Percentiles rank a stretch among this genome's conserved stretches.
Conservation (phyloP, 2,113 vertebrate genomes). For the Gracilinanus agilis region DNA sequence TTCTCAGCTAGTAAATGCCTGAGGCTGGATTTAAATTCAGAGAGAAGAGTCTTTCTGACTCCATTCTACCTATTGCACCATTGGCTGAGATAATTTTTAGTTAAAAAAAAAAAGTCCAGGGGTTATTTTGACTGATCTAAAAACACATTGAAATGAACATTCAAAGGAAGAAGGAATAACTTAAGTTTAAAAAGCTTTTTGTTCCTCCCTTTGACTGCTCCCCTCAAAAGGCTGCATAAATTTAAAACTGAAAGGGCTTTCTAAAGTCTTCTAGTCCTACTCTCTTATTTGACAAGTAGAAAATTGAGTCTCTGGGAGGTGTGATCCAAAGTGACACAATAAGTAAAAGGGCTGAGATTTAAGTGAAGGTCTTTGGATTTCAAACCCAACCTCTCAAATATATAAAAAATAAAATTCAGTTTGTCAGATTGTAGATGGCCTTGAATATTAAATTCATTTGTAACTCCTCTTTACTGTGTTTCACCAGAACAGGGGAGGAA, state of each 20-base stretch:
- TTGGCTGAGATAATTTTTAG: slow-evolving; percentile 18
- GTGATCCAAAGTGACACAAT: not conserved
- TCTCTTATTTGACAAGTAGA: not conserved
- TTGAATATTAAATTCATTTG: not conserved
- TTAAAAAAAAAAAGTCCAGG: slow-evolving; percentile 41
- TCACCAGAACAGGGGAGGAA: not conserved
- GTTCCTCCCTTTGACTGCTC: not conserved
- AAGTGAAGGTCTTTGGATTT: not conserved
- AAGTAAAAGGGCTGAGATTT: not conserved
- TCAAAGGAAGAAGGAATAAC: slow-evolving; percentile 14
- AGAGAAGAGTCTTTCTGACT: not conserved
- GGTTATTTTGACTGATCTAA: slow-evolving; percentile 9
- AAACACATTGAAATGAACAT: slow-evolving; percentile 17
- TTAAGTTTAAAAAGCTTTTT: not conserved
- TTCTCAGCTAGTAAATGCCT: too few species aligned
- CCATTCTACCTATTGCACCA: not conserved
- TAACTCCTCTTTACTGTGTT: not conserved
- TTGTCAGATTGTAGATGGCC: not conserved
- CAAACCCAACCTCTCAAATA: not conserved
- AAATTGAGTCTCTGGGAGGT: not conserved
- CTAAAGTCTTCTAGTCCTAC: not conserved
- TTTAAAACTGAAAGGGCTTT: not conserved
- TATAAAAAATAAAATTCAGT: too few species aligned
- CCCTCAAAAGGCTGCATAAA: not conserved
- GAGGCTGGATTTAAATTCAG: too few species aligned